Conservation (phyloP, 2,888 invertebrate species). For the Lamellibrachia columna region DNA sequence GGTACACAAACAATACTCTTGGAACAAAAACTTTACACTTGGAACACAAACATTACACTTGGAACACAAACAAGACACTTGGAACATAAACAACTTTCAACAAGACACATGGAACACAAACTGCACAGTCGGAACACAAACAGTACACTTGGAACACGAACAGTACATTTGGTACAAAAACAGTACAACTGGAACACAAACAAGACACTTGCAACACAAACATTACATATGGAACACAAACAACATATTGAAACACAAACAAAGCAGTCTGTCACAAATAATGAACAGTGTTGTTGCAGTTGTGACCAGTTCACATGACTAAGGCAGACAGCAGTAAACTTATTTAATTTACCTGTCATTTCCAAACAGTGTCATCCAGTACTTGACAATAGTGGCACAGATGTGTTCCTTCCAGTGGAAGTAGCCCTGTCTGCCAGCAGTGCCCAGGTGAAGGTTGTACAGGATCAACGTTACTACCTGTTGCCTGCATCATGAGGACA, state of each 20-base stretch:
- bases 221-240: neutral
- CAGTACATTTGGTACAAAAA: no score
- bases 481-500: constrained; percentile 70
- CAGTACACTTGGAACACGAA: no score
- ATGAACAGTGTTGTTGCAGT: neutral
- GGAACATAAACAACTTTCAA: no score
- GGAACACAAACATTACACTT: no score
- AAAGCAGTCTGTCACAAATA: neutral
- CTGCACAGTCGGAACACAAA: no score
- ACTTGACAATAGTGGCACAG: constrained; percentile 80
- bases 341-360: constrained; percentile 47
- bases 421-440: constrained; percentile 81
- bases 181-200: no score
- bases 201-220: neutral
- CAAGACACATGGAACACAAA: no score
- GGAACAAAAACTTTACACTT: no score
- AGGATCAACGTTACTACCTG: constrained; percentile 78
- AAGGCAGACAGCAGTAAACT: neutral
- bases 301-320: neutral
- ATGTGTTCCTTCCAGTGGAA: constrained; percentile 89
- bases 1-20: no score
- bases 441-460: constrained; percentile 79
- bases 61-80: no score
- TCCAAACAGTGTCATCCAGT: constrained; percentile 81
- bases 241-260: no score